Conservation (phyloP, 2,797 vertebrate species). For the Hylomyscus alleni region DNA sequence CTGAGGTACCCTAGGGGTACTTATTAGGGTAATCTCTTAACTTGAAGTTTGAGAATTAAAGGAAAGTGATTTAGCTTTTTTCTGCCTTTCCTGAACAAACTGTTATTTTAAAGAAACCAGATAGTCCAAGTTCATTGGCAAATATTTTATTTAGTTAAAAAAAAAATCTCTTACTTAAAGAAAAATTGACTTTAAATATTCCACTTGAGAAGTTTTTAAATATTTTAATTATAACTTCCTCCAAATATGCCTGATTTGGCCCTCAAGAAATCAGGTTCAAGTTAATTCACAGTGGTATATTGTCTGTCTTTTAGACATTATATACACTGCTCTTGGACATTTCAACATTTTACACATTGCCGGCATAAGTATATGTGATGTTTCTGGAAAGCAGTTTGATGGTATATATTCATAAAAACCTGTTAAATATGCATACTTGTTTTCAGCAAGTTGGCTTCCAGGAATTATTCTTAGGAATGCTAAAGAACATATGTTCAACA, state of each 20-base stretch:
- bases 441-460: constrained; percentile 22
- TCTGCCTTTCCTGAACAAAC: constrained; percentile 22
- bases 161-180: background rate
- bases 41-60: constrained; percentile 57
- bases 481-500: background rate
- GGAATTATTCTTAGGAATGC: constrained; percentile 27
- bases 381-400: constrained; percentile 49
- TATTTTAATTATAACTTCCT: constrained; percentile 31
- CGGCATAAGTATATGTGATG: constrained; percentile 23
- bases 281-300: constrained; percentile 11
- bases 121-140: background rate
- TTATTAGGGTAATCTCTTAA: background rate
- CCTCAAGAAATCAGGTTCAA: constrained; percentile 36
- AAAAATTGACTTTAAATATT: constrained; percentile 50
- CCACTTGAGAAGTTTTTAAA: background rate
- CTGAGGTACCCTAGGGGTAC: background rate
- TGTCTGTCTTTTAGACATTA: background rate
- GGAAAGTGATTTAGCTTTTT: constrained; percentile 29
- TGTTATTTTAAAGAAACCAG: constrained; percentile 54
- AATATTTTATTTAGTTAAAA: constrained; percentile 45
- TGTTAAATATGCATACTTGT: constrained; percentile 11
- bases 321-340: background rate
- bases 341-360: constrained; percentile 35
- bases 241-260: background rate
- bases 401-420: background rate